Base-by-base conservation (phyloP, 2,888 invertebrate genomes). In the Branchipolynoe longqiensis region DNA sequence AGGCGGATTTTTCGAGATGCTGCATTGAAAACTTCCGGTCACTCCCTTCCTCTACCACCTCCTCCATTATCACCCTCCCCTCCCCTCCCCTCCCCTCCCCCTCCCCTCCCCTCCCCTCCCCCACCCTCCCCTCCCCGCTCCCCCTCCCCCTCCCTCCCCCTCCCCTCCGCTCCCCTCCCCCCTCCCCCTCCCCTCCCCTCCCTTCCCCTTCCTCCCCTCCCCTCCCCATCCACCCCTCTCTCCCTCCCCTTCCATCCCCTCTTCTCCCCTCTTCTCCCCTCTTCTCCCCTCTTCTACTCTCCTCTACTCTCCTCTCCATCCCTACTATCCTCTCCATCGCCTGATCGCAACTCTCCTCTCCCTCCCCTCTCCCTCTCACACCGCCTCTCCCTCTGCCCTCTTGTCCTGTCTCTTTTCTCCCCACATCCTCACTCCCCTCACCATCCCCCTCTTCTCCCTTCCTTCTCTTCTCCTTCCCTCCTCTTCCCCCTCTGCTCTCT, bases 131-230 rank as follows among this genome's bases (percentile, higher is more conserved):
- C 8, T 18, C 48, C 48, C 8, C 48, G 8, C 48, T 12, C 48
- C 48, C 18, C 48, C 8, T 18, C 48, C 48, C 48, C 48, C 8
- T 48, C 48, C 48, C 18, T 8, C 48, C 48, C 18, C 8, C 48
- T 48, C 54, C 48, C 54, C 28, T 18, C 12, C 48, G 8, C 48
- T 48, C 18, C 48, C 8, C 18, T 48, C 18, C 48, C 48, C 48
- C 18, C 48, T 18, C 62, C 31, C 62, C 25, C 62, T 62, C 62
- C 25, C 82, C 54, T 41, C n/a, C 56, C 62, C 62, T 62, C 62
- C 31, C 59, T n/a, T n/a, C 48, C 18, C 48, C 48, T 18, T 48
- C 48, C 48, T 18, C 18, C 48, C 48, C 48, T 48, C 48, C 48
- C 48, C 18, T 18, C 48, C 48, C 18, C 48, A 8, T 18, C 18